Base-by-base conservation (phyloP, 2,797 vertebrate genomes). In the Gastrophryne carolinensis region DNA sequence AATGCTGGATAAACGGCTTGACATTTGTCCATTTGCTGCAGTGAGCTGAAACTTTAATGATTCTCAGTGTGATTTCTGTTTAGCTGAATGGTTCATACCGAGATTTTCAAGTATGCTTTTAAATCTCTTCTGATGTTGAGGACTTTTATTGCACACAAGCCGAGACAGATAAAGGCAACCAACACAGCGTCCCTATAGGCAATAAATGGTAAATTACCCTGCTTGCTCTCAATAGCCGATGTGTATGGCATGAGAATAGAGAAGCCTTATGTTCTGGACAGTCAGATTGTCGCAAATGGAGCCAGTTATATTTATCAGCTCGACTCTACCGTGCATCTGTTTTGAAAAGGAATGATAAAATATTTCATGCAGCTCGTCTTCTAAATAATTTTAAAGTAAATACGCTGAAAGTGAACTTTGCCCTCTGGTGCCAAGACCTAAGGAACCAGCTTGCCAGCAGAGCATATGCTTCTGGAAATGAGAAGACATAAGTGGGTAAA, bases 391-490 rank as follows among this genome's bases (percentile, higher is more conserved):
- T 17, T 2, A 47, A 47, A 2, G 17, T 8, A 21, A 9, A 47
- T 34, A 76, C 24, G 39, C 11, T 67, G 63, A 53, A 30, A 62
- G 27, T 15, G n/a, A 68, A 26, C 29, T 35, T 35, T 77, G 37
- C n/a, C 66, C 63, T 19, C 35, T 57, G 50, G 15, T 71, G 67
- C 60, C 50, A 64, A 53, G 75, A 32, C 75, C 73, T 29, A 39
- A 71, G 29, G 37, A 24, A 21, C 2, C 30, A 21, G 37, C 29
- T 24, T 77, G 67, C 58, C 58, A 77, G 49, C 57, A 70, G 49
- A 77, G 23, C 75, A 77, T 77, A 77, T 77, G 75, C 60, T 77
- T 47, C 37, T 71, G 19, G 49, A 70, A 76, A 70, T 70, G 39
- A 76, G 65, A 47, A 65, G 29, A 37, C 60, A 50, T 57, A 63